Percentiles rank a stretch among this genome's conserved stretches.
These are phyloP conservation scores for Cryptophagus acutangulus DNA, from an alignment of 2,888 invertebrate genomes.

Conservation along the genomic window DNA sequence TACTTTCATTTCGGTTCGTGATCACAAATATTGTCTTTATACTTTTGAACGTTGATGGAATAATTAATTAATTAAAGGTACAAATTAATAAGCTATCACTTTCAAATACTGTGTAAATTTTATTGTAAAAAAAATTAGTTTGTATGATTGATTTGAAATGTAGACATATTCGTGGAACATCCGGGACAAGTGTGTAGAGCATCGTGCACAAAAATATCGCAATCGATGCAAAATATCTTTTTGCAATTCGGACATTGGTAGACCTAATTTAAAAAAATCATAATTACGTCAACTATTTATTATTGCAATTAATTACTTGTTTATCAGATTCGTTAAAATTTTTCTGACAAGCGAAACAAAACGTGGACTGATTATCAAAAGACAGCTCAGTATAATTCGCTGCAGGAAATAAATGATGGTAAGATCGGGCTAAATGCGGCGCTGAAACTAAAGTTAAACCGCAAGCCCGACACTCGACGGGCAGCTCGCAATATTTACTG, in stretches of 20 bases:
- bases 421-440: constrained; percentile 94
- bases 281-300: not conserved
- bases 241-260: constrained; percentile 77
- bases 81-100: not conserved
- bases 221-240: constrained; percentile 86
- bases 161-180: constrained; percentile 69
- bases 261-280: constrained; percentile 55
- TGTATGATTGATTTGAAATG: constrained; percentile 44
- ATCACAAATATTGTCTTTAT: too few relatives aligned
- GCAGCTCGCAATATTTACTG: constrained; percentile 96
- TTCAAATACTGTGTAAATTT: not conserved
- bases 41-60: too few relatives aligned
- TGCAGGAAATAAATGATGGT: constrained; percentile 95
- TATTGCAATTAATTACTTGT: constrained; percentile 50
- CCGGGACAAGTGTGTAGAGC: constrained; percentile 95
- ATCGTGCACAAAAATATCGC: constrained; percentile 91
- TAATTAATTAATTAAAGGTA: too few relatives aligned
- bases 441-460: constrained; percentile 95
- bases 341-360: constrained; percentile 74
- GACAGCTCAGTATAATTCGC: constrained; percentile 73
- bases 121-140: constrained; percentile 14
- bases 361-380: constrained; percentile 55
- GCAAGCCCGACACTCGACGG: constrained; percentile 94
- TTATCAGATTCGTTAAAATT: constrained; percentile 64
- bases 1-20: too few relatives aligned